A percentile compares a stretch with the other conserved stretches of the same genome.
Conservation (phyloP, 2,888 invertebrate species). For the Matsumyia berberina region DNA sequence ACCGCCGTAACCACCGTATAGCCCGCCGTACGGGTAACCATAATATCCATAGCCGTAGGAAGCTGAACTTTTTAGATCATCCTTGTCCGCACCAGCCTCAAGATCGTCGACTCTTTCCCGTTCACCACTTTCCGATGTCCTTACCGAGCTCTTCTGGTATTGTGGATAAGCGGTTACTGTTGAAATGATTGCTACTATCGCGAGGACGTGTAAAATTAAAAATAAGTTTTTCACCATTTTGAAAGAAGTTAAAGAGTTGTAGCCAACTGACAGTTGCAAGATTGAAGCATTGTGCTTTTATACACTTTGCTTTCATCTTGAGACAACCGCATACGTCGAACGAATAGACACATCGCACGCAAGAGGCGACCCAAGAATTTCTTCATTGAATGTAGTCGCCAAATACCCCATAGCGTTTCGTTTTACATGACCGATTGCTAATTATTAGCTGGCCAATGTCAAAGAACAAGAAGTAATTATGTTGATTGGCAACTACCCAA, state of each 20-base stretch:
- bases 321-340: background rate
- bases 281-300: conserved; percentile 45
- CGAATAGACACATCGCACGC: conserved; percentile 30
- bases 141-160: background rate
- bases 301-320: conserved; percentile 25
- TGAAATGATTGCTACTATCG: background rate
- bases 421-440: conserved; percentile 83
- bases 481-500: conserved; percentile 43
- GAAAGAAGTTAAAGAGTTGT: background rate
- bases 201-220: conserved; percentile 1
- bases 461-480: conserved; percentile 71
- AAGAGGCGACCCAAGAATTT: conserved; percentile 32
- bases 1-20: conserved; percentile 75
- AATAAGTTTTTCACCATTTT: conserved; percentile 38
- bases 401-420: conserved; percentile 30
- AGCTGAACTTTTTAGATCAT: conserved; percentile 81
- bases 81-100: conserved; percentile 78
- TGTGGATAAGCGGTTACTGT: conserved; percentile 7
- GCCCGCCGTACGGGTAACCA: conserved; percentile 79
- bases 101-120: conserved; percentile 65
- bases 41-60: conserved; percentile 83
- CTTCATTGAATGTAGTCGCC: conserved; percentile 22
- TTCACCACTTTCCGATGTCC: background rate
- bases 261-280: conserved; percentile 29
- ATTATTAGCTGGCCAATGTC: conserved; percentile 79